phyloP scores from a whole-genome alignment of 2,888 invertebrate genomes.

The Agrenia bidenticulata region DNA sequence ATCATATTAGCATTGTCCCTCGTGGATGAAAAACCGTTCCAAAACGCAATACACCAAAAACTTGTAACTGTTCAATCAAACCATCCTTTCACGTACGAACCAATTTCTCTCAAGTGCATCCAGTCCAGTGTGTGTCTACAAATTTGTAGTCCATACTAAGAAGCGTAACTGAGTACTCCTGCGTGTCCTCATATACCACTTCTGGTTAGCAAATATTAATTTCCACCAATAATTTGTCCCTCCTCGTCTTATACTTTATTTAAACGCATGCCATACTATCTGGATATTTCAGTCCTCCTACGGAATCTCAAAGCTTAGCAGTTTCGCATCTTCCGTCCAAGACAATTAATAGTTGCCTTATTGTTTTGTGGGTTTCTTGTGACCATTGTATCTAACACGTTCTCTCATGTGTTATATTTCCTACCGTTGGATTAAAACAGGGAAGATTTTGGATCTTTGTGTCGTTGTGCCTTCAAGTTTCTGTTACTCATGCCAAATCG shows the following conservation, averaged over 20 bases:
- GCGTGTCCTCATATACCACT: no score
- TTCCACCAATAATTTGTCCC: not conserved
- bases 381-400: not conserved
- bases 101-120: no score
- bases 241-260: constrained; percentile 8
- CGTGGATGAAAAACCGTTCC: constrained; percentile 48
- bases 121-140: not conserved
- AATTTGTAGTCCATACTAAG: not conserved
- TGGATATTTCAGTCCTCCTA: constrained; percentile 31
- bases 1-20: not conserved
- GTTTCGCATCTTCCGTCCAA: not conserved
- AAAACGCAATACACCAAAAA: constrained; percentile 4
- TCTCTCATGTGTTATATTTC: not conserved
- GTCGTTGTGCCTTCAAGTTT: not conserved
- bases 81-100: no score
- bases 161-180: not conserved
- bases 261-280: constrained; percentile 1
- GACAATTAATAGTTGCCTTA: not conserved
- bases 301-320: not conserved
- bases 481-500: no score
- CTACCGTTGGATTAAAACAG: not conserved
- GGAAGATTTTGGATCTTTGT: not conserved
- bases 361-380: not conserved
- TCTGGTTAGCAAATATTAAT: no score
- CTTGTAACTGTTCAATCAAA: not conserved